These are phyloP conservation scores for Apoda limacodes DNA, from an alignment of 2,888 invertebrate species.

Conservation along the genomic window DNA sequence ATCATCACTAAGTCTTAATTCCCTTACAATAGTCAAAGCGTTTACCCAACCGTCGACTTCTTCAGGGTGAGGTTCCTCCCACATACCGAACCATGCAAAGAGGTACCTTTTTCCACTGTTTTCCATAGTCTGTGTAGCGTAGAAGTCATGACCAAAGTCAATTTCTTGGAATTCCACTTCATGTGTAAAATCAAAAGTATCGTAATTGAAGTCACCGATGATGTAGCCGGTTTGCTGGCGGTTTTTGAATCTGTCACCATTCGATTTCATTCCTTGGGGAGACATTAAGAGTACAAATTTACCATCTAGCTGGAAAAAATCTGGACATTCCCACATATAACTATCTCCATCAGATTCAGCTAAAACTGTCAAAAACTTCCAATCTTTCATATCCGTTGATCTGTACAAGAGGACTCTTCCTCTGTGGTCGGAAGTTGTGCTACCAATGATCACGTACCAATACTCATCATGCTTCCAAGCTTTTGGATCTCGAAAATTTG, in stretches of 20 bases:
- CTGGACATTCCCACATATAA: no score
- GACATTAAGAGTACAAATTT: slow-evolving; percentile 54
- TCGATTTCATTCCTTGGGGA: slow-evolving; percentile 46
- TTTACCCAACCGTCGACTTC: slow-evolving; percentile 57
- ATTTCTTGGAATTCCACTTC: slow-evolving; percentile 50
- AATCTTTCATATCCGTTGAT: slow-evolving; percentile 42
- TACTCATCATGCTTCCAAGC: slow-evolving; percentile 48
- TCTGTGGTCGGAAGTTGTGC: slow-evolving; percentile 37
- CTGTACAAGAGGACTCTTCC: slow-evolving; percentile 52
- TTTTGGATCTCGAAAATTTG: slow-evolving; percentile 64
- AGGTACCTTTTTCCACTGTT: slow-evolving; percentile 42
- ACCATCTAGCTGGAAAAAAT: no score
- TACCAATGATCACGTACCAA: slow-evolving; percentile 56
- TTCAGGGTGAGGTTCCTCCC: slow-evolving; percentile 48
- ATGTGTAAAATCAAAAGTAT: slow-evolving; percentile 43
- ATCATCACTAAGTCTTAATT: slow-evolving; percentile 37
- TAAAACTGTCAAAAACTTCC: slow-evolving; percentile 47
- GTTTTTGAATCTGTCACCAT: slow-evolving; percentile 55
- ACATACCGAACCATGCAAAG: slow-evolving; percentile 57
- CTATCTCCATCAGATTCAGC: slow-evolving; percentile 47
- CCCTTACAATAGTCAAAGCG: slow-evolving; percentile 49
- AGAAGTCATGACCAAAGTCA: slow-evolving; percentile 60
- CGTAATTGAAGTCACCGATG: slow-evolving; percentile 52
- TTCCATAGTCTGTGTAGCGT: slow-evolving; percentile 52
- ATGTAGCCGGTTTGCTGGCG: slow-evolving; percentile 50